Evolutionary conservation across 2,888 invertebrate species (phyloP).

Genomic region (Girardia tigrina): DNA sequence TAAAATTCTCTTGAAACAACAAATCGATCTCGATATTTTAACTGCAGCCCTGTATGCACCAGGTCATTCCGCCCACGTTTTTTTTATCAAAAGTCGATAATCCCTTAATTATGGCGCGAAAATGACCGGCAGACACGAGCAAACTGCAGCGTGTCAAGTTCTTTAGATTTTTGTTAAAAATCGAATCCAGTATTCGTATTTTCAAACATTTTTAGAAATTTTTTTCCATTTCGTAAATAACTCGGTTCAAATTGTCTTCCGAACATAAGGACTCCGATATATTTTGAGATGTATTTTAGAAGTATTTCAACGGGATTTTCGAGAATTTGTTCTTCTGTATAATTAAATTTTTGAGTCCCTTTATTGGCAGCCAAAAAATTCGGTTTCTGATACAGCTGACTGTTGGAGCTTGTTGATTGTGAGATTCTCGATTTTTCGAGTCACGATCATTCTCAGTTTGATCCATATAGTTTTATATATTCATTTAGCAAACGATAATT

Average conservation of each 20-base stretch:
- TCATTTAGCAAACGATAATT: conserved; percentile 18
- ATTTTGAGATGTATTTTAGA: no score
- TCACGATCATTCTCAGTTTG: conserved; percentile 33
- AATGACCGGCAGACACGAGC: conserved; percentile 86
- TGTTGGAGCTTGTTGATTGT: conserved; percentile 12
- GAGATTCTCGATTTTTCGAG: conserved; percentile 24
- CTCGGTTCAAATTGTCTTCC: no score
- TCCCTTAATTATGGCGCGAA: conserved; percentile 80
- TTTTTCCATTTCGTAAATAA: no score
- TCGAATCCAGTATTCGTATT: no score
- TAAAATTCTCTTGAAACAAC: no score
- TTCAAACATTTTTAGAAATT: no score
- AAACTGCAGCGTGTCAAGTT: conserved; percentile 77
- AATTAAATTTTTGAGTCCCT: not conserved
- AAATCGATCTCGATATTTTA: no score
- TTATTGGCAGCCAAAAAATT: not conserved
- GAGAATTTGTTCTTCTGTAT: not conserved
- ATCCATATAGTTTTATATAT: conserved; percentile 32
- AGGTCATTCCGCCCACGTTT: no score
- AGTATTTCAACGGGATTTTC: conserved; percentile 2
- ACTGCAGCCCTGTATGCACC: no score
- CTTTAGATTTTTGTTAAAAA: conserved; percentile 73
- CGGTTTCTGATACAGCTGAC: not conserved
- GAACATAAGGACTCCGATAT: no score
- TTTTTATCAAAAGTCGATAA: conserved; percentile 89